phyloP scores from a whole-genome alignment of 2,888 invertebrate species.

The Litoditis marina region DNA sequence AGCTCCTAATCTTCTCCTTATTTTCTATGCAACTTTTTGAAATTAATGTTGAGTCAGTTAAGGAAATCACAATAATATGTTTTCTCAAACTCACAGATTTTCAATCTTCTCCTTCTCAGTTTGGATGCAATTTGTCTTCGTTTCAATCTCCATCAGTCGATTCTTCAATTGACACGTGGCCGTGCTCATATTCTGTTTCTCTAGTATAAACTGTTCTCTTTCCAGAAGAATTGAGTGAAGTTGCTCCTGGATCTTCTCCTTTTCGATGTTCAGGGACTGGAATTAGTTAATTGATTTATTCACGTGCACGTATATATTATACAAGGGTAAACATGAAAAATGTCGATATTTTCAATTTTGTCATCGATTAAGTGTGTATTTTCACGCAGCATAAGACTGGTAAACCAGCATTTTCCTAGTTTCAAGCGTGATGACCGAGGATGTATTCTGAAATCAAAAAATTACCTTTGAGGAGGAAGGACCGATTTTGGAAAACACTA shows the following conservation, averaged over 20 bases:
- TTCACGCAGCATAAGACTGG: background rate
- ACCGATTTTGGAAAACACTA: no score
- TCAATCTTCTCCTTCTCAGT: conserved; percentile 64
- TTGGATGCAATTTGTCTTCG: conserved; percentile 61
- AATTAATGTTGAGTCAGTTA: background rate
- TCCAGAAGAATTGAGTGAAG: conserved; percentile 58
- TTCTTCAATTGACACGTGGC: conserved; percentile 61
- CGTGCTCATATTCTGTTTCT: conserved; percentile 62
- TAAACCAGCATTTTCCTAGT: no score
- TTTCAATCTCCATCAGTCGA: conserved; percentile 62
- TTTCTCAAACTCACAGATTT: conserved; percentile 50
- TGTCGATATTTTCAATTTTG: background rate
- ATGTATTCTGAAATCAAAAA: no score
- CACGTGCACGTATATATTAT: no score
- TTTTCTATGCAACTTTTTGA: no score
- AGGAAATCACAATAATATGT: background rate
- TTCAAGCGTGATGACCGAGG: no score
- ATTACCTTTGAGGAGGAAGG: no score
- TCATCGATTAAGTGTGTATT: background rate
- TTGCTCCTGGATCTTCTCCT: conserved; percentile 61
- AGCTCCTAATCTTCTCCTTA: background rate
- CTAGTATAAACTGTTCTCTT: conserved; percentile 61
- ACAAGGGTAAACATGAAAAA: no score
- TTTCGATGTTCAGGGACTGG: conserved; percentile 63
- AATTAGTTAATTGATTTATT: no score